Conservation (phyloP, 2,888 invertebrate species). For the Prostheceraeus crozeri region DNA sequence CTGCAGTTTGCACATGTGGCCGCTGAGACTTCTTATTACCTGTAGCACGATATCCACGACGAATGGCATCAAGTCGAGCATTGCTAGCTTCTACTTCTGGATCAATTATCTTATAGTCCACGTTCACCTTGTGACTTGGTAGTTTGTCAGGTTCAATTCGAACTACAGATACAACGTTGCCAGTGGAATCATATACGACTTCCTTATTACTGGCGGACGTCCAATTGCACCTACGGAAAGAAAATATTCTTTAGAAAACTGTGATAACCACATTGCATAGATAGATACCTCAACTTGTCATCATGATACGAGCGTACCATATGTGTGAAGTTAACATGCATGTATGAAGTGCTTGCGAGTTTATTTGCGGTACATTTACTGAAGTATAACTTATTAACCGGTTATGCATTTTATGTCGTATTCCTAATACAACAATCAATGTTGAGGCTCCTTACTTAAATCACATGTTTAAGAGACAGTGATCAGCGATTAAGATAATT, state of each 20-base stretch:
- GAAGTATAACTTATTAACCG: too few relatives aligned
- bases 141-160: conserved; percentile 50
- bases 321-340: too few relatives aligned
- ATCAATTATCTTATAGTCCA: conserved; percentile 49
- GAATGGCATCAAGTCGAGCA: conserved; percentile 50
- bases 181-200: conserved; percentile 51
- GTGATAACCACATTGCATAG: neutral
- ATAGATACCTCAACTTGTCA: neutral
- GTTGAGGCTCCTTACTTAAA: too few relatives aligned
- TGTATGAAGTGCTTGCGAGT: too few relatives aligned
- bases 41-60: conserved; percentile 44
- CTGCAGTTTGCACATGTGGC: conserved; percentile 38
- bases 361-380: neutral
- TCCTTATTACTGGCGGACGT: conserved; percentile 51
- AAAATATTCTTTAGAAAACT: neutral
- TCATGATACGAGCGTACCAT: too few relatives aligned
- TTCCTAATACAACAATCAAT: too few relatives aligned
- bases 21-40: neutral
- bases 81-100: conserved; percentile 50
- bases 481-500: too few relatives aligned
- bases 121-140: conserved; percentile 49
- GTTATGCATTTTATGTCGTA: too few relatives aligned
- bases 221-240: conserved; percentile 47
- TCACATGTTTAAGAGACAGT: too few relatives aligned
- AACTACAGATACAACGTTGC: conserved; percentile 51